Percentiles rank a stretch among this genome's conserved stretches.
Evolutionary conservation across 1,140 invertebrate species (phyloP).

Genomic region (Ericerus pela): DNA sequence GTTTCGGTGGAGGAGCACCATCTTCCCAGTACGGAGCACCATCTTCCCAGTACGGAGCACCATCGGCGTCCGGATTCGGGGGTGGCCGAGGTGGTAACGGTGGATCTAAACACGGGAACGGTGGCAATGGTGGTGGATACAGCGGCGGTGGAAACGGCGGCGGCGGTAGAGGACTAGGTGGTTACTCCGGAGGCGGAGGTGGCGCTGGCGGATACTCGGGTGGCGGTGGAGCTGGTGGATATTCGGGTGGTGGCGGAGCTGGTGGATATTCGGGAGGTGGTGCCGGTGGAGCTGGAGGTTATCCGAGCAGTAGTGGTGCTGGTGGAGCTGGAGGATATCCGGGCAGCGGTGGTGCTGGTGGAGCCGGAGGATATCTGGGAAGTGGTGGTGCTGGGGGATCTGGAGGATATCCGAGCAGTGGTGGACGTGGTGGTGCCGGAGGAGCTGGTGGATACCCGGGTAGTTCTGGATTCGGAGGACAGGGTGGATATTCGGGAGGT

Average conservation of each 20-base stretch:
- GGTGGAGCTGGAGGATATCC: neutral
- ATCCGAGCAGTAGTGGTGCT: neutral
- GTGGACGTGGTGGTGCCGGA: neutral
- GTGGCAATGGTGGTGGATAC: conserved; percentile 1
- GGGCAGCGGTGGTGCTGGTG: too few species aligned
- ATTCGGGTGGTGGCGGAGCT: neutral
- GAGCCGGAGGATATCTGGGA: neutral
- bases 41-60: neutral
- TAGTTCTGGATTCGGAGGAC: neutral
- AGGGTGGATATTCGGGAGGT: neutral
- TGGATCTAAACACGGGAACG: neutral
- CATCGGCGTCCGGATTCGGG: neutral
- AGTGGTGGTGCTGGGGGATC: too few species aligned
- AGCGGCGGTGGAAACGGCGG: neutral
- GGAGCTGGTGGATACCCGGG: neutral
- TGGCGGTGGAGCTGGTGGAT: conserved; percentile 4
- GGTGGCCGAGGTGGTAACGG: neutral
- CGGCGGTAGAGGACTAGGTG: neutral
- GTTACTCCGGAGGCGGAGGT: neutral
- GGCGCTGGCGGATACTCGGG: neutral
- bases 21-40: neutral
- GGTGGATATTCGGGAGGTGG: neutral
- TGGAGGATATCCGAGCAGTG: neutral
- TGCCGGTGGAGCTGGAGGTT: conserved; percentile 2
- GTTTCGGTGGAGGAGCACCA: neutral